These are phyloP conservation scores for Apteryx mantelli DNA, from an alignment of 2,113 vertebrate genomes.

Conservation along the genomic window DNA sequence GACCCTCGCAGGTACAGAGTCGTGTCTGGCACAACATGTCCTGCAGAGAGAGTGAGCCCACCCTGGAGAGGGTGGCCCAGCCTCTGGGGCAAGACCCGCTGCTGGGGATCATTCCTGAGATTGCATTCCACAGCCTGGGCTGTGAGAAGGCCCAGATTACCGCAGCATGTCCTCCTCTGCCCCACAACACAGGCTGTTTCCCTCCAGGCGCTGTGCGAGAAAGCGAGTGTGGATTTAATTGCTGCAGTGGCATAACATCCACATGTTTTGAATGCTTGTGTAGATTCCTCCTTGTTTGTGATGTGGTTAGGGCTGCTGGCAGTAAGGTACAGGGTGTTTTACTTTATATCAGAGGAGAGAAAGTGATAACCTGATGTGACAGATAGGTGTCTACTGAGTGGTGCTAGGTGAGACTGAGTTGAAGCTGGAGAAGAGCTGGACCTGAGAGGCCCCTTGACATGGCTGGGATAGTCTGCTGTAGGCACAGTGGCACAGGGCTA, in stretches of 20 bases:
- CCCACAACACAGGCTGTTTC: not conserved
- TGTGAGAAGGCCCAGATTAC: not conserved
- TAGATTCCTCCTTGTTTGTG: slow-evolving; percentile 61
- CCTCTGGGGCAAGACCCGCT: not conserved
- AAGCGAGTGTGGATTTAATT: slow-evolving; percentile 53
- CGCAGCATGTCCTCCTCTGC: slow-evolving; percentile 29
- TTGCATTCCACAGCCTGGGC: not conserved
- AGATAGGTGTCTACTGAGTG: not conserved
- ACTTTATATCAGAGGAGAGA: not conserved
- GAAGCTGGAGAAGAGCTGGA: not conserved
- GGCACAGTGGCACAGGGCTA: not conserved
- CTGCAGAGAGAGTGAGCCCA: not conserved
- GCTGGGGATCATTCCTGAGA: not conserved
- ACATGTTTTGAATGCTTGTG: slow-evolving; percentile 67
- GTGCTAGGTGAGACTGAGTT: fast-evolving
- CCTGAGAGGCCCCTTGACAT: not conserved
- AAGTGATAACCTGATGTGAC: not conserved
- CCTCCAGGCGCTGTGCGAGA: slow-evolving; percentile 29
- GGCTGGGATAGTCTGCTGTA: fast-evolving
- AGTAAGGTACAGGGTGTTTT: slow-evolving; percentile 10
- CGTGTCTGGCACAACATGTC: not conserved
- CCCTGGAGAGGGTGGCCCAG: fast-evolving
- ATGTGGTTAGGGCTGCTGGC: slow-evolving; percentile 60
- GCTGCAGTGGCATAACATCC: slow-evolving; percentile 27
- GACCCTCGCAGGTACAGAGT: fast-evolving